A percentile compares a stretch with the other conserved stretches of the same genome.
Conservation (phyloP, 2,113 vertebrate species). For the Zosterops borbonicus region DNA sequence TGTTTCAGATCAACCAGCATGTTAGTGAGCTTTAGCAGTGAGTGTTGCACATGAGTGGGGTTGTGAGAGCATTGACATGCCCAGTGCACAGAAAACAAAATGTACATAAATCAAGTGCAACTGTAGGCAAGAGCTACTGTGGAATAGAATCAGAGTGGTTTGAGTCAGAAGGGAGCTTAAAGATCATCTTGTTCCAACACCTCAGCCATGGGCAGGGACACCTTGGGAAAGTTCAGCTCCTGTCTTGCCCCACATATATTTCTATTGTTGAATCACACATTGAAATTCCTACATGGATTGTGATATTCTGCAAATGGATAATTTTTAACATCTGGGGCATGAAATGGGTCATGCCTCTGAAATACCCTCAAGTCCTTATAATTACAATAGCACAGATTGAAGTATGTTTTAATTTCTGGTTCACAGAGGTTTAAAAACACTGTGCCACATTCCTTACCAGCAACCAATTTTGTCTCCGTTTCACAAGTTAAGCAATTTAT, state of each 20-base stretch:
- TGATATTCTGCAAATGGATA: not conserved
- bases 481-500: not conserved
- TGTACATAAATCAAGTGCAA: not conserved
- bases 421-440: not conserved
- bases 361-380: not conserved
- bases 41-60: not conserved
- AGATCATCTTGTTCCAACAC: not conserved
- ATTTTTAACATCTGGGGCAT: not conserved
- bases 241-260: not conserved
- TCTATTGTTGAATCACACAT: not conserved
- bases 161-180: not conserved
- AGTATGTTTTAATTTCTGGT: not conserved
- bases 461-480: not conserved
- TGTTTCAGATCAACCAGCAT: not conserved
- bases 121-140: not conserved
- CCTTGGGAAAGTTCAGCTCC: not conserved
- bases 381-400: not conserved
- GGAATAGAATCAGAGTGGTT: not conserved
- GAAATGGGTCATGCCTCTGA: not conserved
- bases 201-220: not conserved
- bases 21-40: fast-evolving
- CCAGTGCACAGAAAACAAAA: not conserved
- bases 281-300: not conserved
- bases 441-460: not conserved
- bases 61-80: not conserved